Base-by-base conservation (phyloP, 2,797 vertebrate species). In the Betta splendens region DNA sequence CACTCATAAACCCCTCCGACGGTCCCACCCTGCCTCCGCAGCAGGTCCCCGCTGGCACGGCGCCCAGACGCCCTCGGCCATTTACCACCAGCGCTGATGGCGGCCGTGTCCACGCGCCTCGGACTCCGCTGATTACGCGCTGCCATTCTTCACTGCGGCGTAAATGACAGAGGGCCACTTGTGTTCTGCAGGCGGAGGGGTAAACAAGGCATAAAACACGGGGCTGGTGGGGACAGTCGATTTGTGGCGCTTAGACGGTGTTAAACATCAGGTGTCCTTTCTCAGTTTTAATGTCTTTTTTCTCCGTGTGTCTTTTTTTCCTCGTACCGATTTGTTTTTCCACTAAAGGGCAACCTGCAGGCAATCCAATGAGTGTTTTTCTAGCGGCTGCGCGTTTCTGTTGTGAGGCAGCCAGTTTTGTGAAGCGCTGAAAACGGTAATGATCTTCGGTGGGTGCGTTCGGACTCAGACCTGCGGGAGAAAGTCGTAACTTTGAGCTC, bases 71-170 rank as follows among this genome's bases (percentile, higher is more conserved):
- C 68, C 77, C 80, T 66, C 51, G 48, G 71, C 73, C 36, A 65
- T 83, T 83, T 81, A 83, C 79, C 77, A 80, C 79, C 64, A 46
- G 72, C 35, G 35, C 72, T 15, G 67, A 75, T 54, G 67, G 70
- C 26, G 45, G 82, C 76, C 45, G 47, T 54, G 79, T 67, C 76
- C 80, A 79, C 69, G 37, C n/a, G 42, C 74, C 82, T 84, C 68
- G 78, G 84, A 83, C 85, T 90, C 81, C 70, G 75, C 80, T 55
- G 80, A 81, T 80, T 75, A 85, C 75, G 72, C 63, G 64, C 78
- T 84, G 64, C 79, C 56, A 69, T 87, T 89, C 84, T 87, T 86
- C 83, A 87, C 59, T 66, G 62, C 68, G 5, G 72, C 55, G 47
- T 47, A 51, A 73, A 83, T 69, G 85, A 87, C 85, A 86, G 76